A percentile compares a stretch with the other conserved stretches of the same genome.
Conservation (phyloP, 2,113 vertebrate genomes). For the Motacilla tschutschensis region DNA sequence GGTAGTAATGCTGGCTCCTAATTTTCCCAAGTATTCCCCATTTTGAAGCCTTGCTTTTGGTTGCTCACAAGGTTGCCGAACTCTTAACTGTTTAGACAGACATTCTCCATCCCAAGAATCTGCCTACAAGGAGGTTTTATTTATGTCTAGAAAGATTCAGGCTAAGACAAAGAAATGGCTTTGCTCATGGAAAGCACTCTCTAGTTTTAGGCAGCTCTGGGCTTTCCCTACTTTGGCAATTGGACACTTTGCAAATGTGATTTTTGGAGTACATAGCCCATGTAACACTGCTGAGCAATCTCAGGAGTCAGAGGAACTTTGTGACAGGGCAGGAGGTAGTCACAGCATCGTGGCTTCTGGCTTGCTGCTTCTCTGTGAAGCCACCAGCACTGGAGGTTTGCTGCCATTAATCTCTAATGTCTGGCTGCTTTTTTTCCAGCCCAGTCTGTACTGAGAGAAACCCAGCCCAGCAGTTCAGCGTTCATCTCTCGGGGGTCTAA, state of each 20-base stretch:
- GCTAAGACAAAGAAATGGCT: background rate
- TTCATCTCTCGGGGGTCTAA: rapidly evolving
- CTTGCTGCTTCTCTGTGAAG: background rate
- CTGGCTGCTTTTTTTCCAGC: background rate
- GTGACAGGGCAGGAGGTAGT: background rate
- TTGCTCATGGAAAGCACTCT: background rate
- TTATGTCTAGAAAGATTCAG: background rate
- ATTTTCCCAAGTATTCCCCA: background rate
- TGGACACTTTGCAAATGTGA: background rate
- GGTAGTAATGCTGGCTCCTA: background rate
- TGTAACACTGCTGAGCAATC: background rate
- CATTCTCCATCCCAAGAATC: background rate
- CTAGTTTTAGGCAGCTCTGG: background rate
- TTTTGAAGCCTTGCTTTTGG: background rate
- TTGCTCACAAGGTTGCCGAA: background rate
- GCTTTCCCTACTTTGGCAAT: background rate
- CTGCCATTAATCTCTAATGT: background rate
- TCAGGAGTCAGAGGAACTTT: background rate
- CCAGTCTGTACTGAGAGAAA: background rate
- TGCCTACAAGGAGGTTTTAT: background rate
- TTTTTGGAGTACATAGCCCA: background rate
- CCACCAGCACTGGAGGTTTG: background rate
- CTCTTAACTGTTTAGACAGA: background rate
- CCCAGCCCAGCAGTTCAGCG: background rate
- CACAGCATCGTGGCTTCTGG: background rate